phyloP scores from a whole-genome alignment of 2,888 invertebrate genomes.

The Heliconius ismenius region DNA sequence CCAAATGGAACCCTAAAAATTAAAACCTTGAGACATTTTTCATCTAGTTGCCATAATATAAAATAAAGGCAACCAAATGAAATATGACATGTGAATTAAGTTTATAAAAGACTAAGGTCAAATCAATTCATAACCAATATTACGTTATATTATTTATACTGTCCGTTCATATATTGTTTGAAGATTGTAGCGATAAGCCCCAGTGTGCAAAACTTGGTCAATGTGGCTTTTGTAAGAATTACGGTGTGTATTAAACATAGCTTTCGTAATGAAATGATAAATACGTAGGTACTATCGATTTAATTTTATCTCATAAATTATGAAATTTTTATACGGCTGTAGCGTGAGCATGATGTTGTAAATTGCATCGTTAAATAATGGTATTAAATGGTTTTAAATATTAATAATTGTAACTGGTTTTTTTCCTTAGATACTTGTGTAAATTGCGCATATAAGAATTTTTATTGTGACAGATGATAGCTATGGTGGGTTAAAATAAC shows the following conservation, averaged over 20 bases:
- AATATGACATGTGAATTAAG: constrained; percentile 30
- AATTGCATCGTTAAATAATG: constrained; percentile 14
- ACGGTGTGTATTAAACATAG: constrained; percentile 25
- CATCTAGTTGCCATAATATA: constrained; percentile 6
- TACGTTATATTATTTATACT: constrained; percentile 27
- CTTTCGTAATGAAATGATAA: constrained; percentile 34
- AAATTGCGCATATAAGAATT: neutral
- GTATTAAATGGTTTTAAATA: neutral
- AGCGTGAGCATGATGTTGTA: constrained; percentile 1
- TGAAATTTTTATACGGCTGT: constrained; percentile 6
- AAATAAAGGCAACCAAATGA: constrained; percentile 19
- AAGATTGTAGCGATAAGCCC: constrained; percentile 31
- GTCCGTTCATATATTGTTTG: constrained; percentile 34
- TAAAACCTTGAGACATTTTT: neutral
- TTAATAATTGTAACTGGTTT: neutral
- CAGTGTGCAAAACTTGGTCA: constrained; percentile 33
- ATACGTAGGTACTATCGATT: constrained; percentile 21
- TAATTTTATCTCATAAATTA: constrained; percentile 27
- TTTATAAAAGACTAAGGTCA: constrained; percentile 34
- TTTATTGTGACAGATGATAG: neutral
- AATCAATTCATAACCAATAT: constrained; percentile 33
- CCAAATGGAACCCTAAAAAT: neutral
- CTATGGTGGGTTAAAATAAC: neutral
- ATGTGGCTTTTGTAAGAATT: constrained; percentile 34
- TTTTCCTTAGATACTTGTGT: neutral